Percentiles rank a stretch among this genome's conserved stretches.
phyloP scores from a whole-genome alignment of 2,888 invertebrate species.

The Monoplex corrugatus region DNA sequence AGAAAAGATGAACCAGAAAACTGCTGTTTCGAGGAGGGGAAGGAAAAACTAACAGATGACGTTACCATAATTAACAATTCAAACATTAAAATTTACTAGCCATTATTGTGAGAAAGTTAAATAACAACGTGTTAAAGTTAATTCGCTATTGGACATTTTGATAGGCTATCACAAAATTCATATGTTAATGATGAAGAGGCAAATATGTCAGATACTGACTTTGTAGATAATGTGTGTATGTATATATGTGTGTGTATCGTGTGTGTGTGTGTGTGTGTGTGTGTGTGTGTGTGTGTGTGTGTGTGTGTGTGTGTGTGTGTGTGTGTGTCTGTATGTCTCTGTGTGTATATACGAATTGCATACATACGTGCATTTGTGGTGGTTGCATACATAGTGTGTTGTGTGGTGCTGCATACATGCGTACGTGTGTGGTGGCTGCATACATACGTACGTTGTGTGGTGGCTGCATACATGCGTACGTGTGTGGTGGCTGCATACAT shows the following conservation, averaged over 20 bases:
- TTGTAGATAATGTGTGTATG: too few species aligned
- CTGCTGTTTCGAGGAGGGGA: too few species aligned
- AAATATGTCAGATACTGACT: too few species aligned
- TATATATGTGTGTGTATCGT: background rate
- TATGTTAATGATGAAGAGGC: too few species aligned
- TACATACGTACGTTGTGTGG: constrained; percentile 5
- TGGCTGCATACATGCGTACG: background rate
- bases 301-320: constrained; percentile 29
- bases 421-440: background rate
- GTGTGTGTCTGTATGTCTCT: constrained; percentile 16
- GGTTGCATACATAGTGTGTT: background rate
- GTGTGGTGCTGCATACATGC: background rate
- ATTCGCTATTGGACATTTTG: too few species aligned
- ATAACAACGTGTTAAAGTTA: too few species aligned
- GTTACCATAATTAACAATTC: too few species aligned
- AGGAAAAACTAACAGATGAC: too few species aligned
- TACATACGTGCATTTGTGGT: background rate
- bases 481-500: background rate
- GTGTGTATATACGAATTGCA: background rate
- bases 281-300: background rate
- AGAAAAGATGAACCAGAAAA: too few species aligned
- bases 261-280: background rate
- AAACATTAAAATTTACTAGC: too few species aligned
- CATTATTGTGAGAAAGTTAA: too few species aligned
- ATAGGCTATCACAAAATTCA: too few species aligned